A percentile compares a stretch with the other conserved stretches of the same genome.
Conservation (phyloP, 2,888 invertebrate genomes). For the Prenolepis imparis region DNA sequence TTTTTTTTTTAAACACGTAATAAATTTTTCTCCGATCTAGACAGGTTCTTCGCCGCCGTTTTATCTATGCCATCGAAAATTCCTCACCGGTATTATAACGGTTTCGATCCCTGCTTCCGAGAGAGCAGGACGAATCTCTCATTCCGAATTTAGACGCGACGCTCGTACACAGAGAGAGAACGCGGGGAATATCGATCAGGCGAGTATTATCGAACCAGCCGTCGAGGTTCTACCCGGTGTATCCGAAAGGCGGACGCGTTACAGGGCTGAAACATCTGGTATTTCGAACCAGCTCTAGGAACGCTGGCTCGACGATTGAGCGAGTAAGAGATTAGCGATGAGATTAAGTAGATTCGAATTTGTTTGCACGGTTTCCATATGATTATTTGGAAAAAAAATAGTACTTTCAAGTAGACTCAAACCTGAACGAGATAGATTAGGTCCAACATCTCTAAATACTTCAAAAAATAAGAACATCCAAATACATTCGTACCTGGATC, state of each 20-base stretch:
- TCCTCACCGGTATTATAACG: conserved; percentile 41
- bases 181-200: conserved; percentile 50
- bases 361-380: too few species aligned
- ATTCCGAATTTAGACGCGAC: conserved; percentile 52
- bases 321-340: conserved; percentile 5
- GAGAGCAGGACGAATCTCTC: conserved; percentile 42
- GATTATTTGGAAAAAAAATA: too few species aligned
- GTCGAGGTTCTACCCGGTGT: conserved; percentile 37
- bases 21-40: not conserved
- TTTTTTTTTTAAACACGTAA: not conserved
- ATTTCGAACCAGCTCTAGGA: not conserved
- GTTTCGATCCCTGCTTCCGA: conserved; percentile 39
- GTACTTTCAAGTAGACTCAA: too few species aligned
- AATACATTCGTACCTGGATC: too few species aligned
- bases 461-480: too few species aligned
- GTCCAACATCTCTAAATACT: too few species aligned
- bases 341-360: too few species aligned
- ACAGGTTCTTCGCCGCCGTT: not conserved
- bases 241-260: conserved; percentile 23
- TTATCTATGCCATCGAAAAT: conserved; percentile 32
- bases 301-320: not conserved
- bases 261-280: not conserved
- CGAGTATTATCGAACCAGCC: conserved; percentile 50
- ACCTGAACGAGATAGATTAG: too few species aligned
- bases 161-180: conserved; percentile 9